Evolutionary conservation across 2,797 vertebrate species (phyloP), one percentile per base, ranked within the genome.

Genomic region (Halcyon badia): DNA sequence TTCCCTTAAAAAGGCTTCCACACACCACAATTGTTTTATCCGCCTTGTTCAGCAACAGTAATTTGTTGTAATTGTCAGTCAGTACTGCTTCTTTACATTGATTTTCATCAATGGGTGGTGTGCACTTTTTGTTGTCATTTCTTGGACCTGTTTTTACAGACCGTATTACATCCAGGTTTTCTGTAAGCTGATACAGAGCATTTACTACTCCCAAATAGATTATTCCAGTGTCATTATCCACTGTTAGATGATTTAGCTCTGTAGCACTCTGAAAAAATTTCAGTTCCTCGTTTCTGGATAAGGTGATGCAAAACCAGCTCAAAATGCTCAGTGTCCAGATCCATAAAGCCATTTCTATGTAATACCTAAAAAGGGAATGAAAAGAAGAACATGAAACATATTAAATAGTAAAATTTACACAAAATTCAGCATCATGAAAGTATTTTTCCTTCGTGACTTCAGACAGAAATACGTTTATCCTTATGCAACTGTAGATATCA

Each of bases 1-100:
- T 99, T 91, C 99, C 99, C 80, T 99, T 98, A 97, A 99, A 99
- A 58, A 99, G 98, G 96, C 99, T 99, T 71, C 99, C 99, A 4
- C 99, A 99, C 39, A 99, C 98, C 4, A 99, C 98, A 39, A 99
- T 97, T 21, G 98, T 98, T n/a, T 97, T 95, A 22, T 98, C 98
- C 0, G 82, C 95, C 0, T 97, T 97, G 82, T 99, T 98, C 19
- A 99, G 98, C 96, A 99, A 96, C 92, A 99, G 98, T 26, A 99
- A 98, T 95, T 99, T 99, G 98, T 99, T 99, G 65, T 98, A 95
- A 87, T 99, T 99, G 95, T 98, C 85, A 8, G 99, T 99, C 69
- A 31, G 77, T 91, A 97, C 97, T 0, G 99, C 98, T 76, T 97
- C 97, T 4, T 97, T 97, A 94, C 99, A 99, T 60, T 99, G 99